Evolutionary conservation across 64 coral and sea anemone species (phyloP).

Genomic region (Hydrozoanthus tunicans): DNA sequence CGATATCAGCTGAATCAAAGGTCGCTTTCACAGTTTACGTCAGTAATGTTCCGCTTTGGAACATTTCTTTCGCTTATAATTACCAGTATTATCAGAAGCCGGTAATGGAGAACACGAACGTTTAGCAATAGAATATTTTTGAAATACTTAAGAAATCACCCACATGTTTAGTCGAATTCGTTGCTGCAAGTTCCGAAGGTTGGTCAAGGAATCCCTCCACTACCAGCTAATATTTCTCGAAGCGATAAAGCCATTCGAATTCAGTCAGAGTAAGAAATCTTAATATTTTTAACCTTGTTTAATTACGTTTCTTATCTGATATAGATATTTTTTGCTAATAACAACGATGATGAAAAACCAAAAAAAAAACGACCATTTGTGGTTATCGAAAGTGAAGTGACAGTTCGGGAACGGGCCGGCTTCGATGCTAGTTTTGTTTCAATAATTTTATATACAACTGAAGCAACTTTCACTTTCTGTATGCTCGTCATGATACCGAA

Average conservation of each 20-base stretch:
- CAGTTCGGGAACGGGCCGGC: background rate
- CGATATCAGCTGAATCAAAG: background rate
- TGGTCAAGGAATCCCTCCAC: too few species aligned
- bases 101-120: too few species aligned
- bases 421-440: background rate
- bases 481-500: background rate
- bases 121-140: too few species aligned
- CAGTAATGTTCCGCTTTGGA: background rate
- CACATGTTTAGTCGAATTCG: too few species aligned
- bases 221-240: too few species aligned
- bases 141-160: too few species aligned
- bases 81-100: background rate
- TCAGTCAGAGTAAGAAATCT: too few species aligned
- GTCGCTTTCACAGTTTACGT: background rate
- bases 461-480: background rate
- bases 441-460: background rate
- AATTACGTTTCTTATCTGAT: background rate
- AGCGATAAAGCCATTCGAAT: too few species aligned
- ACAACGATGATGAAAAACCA: background rate
- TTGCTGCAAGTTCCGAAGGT: too few species aligned
- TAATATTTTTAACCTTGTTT: background rate
- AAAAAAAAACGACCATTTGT: background rate
- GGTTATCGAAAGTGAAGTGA: background rate
- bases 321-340: background rate
- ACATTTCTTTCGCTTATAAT: background rate